Evolutionary conservation across 2,113 vertebrate species (phyloP).

Genomic region (Otolemur garnettii): DNA sequence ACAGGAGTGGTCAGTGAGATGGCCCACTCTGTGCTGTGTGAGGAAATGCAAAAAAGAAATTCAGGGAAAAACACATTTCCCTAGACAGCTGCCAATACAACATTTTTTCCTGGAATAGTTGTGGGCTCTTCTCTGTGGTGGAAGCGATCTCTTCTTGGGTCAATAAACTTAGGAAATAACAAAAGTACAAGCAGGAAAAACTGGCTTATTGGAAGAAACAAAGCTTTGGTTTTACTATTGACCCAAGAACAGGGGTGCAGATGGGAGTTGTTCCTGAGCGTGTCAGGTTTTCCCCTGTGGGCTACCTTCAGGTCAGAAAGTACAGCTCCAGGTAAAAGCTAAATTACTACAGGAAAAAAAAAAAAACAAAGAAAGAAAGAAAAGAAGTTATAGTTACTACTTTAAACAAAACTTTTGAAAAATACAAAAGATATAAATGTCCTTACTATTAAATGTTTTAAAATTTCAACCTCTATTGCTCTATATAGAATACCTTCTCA

Average conservation of each 20-base stretch:
- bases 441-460: neutral
- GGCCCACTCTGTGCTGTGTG: neutral
- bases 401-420: constrained; percentile 65
- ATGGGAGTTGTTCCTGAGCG: neutral
- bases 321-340: constrained; percentile 67
- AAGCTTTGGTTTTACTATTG: constrained; percentile 56
- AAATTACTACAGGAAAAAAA: constrained; percentile 59
- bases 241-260: neutral
- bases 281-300: no score
- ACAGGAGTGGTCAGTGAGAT: neutral
- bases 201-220: constrained; percentile 30
- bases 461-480: neutral
- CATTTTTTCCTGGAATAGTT: constrained; percentile 1
- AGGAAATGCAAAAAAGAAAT: neutral
- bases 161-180: constrained; percentile 29
- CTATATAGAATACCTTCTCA: neutral
- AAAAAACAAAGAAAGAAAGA: constrained; percentile 48
- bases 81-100: constrained; percentile 11
- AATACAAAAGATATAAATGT: neutral
- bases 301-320: neutral
- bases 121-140: neutral
- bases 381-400: constrained; percentile 61
- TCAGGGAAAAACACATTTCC: constrained; percentile 25
- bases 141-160: constrained; percentile 35
- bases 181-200: constrained; percentile 25